phyloP scores from a whole-genome alignment of 2,888 invertebrate genomes.

The Tortricodes alternella region DNA sequence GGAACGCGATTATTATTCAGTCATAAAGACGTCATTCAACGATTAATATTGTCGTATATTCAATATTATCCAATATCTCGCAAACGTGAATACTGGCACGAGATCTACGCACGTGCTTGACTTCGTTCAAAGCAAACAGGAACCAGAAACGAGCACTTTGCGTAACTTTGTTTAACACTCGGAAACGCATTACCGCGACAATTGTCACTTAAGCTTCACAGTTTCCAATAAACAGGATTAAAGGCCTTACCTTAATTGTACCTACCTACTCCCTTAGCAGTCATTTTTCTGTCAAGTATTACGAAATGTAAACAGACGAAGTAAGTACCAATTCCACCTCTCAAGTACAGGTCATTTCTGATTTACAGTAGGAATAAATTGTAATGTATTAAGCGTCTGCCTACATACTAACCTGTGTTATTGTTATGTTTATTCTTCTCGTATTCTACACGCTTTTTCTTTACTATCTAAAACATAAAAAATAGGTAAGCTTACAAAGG shows the following conservation, averaged over 20 bases:
- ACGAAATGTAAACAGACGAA: conserved; percentile 3
- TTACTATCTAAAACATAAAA: conserved; percentile 58
- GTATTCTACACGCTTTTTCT: conserved; percentile 59
- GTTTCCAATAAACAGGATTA: background rate
- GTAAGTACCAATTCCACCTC: background rate
- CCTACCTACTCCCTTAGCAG: background rate
- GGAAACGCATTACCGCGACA: background rate
- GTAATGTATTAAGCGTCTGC: conserved; percentile 38
- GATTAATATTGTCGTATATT: conserved; percentile 14
- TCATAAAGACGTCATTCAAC: conserved; percentile 7
- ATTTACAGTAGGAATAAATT: conserved; percentile 2
- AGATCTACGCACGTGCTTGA: conserved; percentile 3
- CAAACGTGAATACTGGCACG: conserved; percentile 4
- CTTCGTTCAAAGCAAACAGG: background rate
- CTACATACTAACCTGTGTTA: conserved; percentile 17
- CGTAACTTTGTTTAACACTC: conserved; percentile 11
- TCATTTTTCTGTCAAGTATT: background rate
- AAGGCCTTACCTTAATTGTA: conserved; percentile 6
- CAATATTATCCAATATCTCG: conserved; percentile 6
- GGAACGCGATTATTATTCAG: conserved; percentile 9
- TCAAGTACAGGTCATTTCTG: background rate
- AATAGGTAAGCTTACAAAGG: too few species aligned
- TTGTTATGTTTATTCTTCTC: conserved; percentile 46
- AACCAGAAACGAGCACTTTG: conserved; percentile 1
- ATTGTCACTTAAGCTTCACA: background rate